These are phyloP conservation scores for Erithacus rubecula DNA, from an alignment of 2,797 vertebrate species.

Conservation along the genomic window DNA sequence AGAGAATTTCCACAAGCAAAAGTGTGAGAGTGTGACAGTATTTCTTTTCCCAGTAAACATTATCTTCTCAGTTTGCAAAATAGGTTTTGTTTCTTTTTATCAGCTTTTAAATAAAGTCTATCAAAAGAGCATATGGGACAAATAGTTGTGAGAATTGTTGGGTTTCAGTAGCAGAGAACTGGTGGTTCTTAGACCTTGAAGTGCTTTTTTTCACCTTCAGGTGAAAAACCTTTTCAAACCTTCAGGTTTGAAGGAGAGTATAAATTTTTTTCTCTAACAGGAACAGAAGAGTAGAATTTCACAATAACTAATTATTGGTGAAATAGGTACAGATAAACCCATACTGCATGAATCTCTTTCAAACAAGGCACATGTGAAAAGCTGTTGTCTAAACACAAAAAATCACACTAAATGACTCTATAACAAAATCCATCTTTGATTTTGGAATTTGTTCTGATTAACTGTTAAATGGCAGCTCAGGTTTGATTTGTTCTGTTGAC, in stretches of 20 bases:
- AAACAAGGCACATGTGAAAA: neutral
- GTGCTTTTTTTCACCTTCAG: neutral
- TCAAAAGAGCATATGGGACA: neutral
- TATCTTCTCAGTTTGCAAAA: neutral
- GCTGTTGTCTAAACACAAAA: neutral
- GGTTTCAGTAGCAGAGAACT: neutral
- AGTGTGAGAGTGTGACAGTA: neutral
- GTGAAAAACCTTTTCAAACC: too few species aligned
- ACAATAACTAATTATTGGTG: neutral
- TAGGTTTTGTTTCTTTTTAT: neutral
- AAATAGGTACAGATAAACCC: neutral
- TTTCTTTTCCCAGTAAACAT: neutral
- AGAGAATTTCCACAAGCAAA: neutral
- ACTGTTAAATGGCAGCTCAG: neutral
- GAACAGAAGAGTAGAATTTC: neutral
- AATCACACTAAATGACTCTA: neutral
- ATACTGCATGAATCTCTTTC: neutral
- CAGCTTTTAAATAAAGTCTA: neutral
- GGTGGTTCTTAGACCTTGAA: neutral
- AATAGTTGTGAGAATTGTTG: neutral
- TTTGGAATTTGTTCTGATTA: neutral
- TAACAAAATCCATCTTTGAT: constrained; percentile 2
- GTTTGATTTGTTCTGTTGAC: neutral
- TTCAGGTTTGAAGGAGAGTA: neutral
- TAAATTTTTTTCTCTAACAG: neutral